phyloP scores from a whole-genome alignment of 2,797 vertebrate species.

The Scomberomorus guttatus region DNA sequence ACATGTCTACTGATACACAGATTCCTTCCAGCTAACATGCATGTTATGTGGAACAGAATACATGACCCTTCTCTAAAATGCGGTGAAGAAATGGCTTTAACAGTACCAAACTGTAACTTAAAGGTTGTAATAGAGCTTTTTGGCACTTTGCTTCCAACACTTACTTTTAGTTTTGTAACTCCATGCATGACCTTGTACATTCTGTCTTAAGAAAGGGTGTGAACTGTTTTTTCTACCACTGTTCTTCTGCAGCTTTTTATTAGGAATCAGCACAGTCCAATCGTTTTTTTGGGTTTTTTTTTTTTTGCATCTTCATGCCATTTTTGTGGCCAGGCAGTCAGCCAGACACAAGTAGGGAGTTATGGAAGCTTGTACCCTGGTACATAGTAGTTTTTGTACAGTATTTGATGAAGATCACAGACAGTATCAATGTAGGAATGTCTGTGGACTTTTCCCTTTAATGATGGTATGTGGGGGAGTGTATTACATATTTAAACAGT shows the following conservation, averaged over 20 bases:
- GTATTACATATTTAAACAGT: constrained; percentile 3
- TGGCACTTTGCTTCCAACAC: neutral
- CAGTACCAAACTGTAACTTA: neutral
- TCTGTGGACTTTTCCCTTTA: neutral
- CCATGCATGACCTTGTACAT: neutral
- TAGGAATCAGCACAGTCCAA: neutral
- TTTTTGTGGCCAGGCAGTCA: neutral
- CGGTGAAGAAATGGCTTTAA: neutral
- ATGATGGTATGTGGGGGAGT: neutral
- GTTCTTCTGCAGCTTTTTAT: neutral
- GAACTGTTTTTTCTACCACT: neutral
- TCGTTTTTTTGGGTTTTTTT: neutral
- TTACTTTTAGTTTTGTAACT: neutral
- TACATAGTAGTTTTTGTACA: neutral
- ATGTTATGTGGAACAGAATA: constrained; percentile 85
- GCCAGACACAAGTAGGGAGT: neutral
- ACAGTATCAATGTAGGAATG: neutral
- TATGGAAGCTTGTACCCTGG: neutral
- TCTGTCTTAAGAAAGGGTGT: neutral
- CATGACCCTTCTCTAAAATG: constrained; percentile 71
- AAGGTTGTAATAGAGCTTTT: neutral
- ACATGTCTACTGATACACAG: constrained; percentile 85
- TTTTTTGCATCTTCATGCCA: neutral
- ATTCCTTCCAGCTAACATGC: constrained; percentile 79
- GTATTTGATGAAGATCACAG: neutral